A percentile compares a stretch with the other conserved stretches of the same genome.
Evolutionary conservation across 53 echinoderm and acorn worm genomes (phyloP).

Genomic region (Hippasteria phrygiana): DNA sequence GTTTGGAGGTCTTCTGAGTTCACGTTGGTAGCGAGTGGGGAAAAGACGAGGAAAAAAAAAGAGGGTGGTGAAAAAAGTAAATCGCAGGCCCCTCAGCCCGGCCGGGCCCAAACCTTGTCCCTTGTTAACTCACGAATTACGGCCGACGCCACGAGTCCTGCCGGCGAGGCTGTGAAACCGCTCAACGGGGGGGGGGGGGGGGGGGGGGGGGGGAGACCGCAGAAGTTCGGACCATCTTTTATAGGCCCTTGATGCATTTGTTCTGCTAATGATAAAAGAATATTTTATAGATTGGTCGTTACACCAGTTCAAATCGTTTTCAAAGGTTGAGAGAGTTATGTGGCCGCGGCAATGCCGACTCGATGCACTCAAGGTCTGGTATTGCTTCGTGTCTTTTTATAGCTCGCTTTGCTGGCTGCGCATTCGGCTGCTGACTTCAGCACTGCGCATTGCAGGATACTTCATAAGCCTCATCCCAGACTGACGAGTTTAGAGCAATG

Average conservation of each 20-base stretch:
- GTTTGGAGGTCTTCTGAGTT: slow-evolving; percentile 19
- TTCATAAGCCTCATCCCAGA: no score
- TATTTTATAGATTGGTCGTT: slow-evolving; percentile 68
- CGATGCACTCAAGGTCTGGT: background rate
- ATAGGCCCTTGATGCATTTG: slow-evolving; percentile 64
- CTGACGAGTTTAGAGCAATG: no score
- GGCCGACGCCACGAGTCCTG: slow-evolving; percentile 73
- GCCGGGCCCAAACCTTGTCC: slow-evolving; percentile 62
- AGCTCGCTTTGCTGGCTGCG: no score
- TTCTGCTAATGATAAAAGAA: slow-evolving; percentile 67
- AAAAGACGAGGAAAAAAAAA: background rate
- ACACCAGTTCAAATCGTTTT: slow-evolving; percentile 55
- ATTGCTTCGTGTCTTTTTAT: background rate
- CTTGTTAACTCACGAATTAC: slow-evolving; percentile 79
- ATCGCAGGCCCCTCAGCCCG: slow-evolving; percentile 30
- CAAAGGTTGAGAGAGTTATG: slow-evolving; percentile 49
- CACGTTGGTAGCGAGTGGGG: background rate
- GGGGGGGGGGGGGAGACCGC: slow-evolving; percentile 6
- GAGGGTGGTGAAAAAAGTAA: background rate
- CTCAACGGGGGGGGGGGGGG: slow-evolving; percentile 36
- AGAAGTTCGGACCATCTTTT: slow-evolving; percentile 61
- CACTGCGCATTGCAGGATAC: no score
- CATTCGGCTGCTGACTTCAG: no score
- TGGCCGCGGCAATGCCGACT: slow-evolving; percentile 23
- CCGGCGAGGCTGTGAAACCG: slow-evolving; percentile 58